These are phyloP conservation scores for Drosophila eugracilis DNA, from an alignment of 1,140 invertebrate genomes.

Conservation along the genomic window DNA sequence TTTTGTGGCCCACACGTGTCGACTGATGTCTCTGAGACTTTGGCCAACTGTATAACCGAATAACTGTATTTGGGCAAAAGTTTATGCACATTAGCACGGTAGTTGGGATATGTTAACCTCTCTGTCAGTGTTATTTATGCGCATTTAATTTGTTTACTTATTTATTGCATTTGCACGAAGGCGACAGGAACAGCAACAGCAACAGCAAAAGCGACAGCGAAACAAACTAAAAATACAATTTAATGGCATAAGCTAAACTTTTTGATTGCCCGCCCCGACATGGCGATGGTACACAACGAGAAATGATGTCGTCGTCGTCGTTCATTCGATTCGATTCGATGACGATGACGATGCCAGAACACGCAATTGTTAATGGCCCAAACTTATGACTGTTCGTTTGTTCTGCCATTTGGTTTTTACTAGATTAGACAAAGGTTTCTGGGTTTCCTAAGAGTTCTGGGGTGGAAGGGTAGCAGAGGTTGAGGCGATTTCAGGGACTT, in stretches of 20 bases:
- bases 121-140: conserved; percentile 51
- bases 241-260: conserved; percentile 62
- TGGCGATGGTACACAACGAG: conserved; percentile 29
- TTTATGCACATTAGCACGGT: conserved; percentile 48
- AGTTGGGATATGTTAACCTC: conserved; percentile 52
- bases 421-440: conserved; percentile 38
- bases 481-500: not conserved
- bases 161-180: conserved; percentile 51
- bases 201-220: conserved; percentile 16
- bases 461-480: not conserved
- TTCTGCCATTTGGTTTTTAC: conserved; percentile 33
- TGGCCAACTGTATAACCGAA: conserved; percentile 28
- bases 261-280: conserved; percentile 48
- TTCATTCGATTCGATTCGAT: conserved; percentile 34
- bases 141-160: conserved; percentile 67
- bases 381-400: conserved; percentile 46
- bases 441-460: not conserved
- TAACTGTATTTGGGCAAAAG: conserved; percentile 24
- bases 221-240: conserved; percentile 58
- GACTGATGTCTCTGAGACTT: conserved; percentile 17
- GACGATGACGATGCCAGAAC: conserved; percentile 45
- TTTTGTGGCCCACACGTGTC: conserved; percentile 39
- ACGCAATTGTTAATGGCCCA: conserved; percentile 49
- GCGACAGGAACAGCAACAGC: no score
- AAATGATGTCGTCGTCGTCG: conserved; percentile 37